phyloP scores from a whole-genome alignment of 1,140 invertebrate species.

The Euwallacea fornicatus region DNA sequence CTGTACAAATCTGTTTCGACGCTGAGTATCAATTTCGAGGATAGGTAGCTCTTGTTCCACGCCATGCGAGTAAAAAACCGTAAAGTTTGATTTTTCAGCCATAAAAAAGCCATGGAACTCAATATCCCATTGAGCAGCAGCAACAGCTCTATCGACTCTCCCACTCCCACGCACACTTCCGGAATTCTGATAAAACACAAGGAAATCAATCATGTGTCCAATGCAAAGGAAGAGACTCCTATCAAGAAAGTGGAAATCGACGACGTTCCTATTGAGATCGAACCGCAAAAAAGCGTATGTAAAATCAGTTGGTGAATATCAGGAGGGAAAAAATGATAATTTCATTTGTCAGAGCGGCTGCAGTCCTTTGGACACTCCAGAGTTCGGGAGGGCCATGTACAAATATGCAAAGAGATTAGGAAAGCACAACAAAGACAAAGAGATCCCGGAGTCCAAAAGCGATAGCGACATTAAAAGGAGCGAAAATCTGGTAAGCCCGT shows the following conservation, averaged over 20 bases:
- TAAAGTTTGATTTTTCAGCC: constrained; percentile 2
- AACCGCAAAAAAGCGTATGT: constrained; percentile 15
- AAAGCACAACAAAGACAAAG: constrained; percentile 29
- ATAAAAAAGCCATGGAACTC: constrained; percentile 15
- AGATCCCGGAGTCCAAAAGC: constrained; percentile 43
- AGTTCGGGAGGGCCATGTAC: constrained; percentile 45
- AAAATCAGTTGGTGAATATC: constrained; percentile 1
- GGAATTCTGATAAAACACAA: constrained; percentile 26
- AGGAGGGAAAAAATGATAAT: too few species aligned
- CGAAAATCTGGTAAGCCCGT: not conserved
- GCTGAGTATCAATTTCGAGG: constrained; percentile 7
- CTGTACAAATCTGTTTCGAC: constrained; percentile 6
- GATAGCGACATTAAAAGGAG: constrained; percentile 42
- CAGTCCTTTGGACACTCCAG: constrained; percentile 34
- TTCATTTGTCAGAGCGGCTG: constrained; percentile 6
- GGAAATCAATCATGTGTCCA: constrained; percentile 11
- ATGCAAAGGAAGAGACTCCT: constrained; percentile 1
- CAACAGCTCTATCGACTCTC: constrained; percentile 12
- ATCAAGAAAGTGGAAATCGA: constrained; percentile 34
- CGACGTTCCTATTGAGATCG: constrained; percentile 23
- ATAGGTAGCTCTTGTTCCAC: not conserved
- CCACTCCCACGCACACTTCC: not conserved
- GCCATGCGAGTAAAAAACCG: not conserved
- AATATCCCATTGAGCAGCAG: constrained; percentile 17
- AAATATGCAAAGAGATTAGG: constrained; percentile 44